Conservation (phyloP, 2,797 vertebrate species). For the Lepus oiostolus region DNA sequence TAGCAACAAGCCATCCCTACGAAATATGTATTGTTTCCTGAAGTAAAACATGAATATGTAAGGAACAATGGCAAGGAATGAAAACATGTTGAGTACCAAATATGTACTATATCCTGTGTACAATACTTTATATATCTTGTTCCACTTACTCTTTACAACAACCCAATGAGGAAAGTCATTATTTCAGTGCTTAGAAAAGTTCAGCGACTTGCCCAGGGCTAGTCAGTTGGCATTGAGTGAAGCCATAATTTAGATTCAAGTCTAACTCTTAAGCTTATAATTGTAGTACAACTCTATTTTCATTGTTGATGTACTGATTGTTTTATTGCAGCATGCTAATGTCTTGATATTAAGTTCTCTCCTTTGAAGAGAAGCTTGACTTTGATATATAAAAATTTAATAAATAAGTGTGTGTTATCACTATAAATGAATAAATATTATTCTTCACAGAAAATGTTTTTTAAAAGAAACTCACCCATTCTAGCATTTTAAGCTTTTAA, state of each 20-base stretch:
- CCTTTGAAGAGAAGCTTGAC: neutral
- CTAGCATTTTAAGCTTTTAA: conserved; percentile 66
- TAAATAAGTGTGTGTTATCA: neutral
- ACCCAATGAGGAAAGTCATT: neutral
- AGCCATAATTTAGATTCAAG: neutral
- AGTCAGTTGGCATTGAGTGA: conserved; percentile 22
- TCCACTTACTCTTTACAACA: neutral
- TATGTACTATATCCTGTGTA: neutral
- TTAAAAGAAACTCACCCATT: neutral
- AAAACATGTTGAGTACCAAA: neutral
- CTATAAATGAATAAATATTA: conserved; percentile 1
- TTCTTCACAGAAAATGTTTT: neutral
- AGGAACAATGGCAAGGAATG: neutral
- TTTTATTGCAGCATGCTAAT: neutral
- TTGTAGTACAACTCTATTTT: conserved; percentile 24
- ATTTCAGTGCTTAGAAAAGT: conserved; percentile 46
- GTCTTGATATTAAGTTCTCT: neutral
- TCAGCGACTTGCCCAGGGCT: neutral
- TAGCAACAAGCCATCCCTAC: neutral
- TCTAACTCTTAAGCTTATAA: neutral
- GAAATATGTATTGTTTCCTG: neutral
- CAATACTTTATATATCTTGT: neutral
- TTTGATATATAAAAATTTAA: conserved; percentile 4
- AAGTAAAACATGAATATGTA: neutral
- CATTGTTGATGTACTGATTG: neutral